Evolutionary conservation across 1,140 invertebrate species (phyloP), one percentile per base, ranked within the genome.

Genomic region (Euborellia annulipes): DNA sequence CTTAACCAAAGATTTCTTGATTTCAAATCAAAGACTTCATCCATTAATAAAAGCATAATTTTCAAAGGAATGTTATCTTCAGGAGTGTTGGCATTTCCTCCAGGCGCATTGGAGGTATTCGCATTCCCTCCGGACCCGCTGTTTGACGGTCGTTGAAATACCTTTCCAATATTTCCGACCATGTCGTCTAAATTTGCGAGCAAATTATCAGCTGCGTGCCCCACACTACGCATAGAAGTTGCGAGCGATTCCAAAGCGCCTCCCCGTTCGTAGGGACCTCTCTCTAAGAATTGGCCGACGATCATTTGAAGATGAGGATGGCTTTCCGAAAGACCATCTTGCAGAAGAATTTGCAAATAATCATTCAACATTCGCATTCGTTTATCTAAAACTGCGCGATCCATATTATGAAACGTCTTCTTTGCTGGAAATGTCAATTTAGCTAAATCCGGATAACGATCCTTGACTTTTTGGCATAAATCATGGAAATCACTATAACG

Each of bases 401-500:
- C 89, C 60, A 88, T 85, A 60, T 94, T 95, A 53, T 93, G 89
- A 57, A 95, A 88, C 14, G 90, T 81, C 57, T 91, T 92, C 62
- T 96, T 96, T 0, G 81, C 85, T 11, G 91, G 91, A 58, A 96
- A 91, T 18, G 76, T 70, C 18, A 94, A 63, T 54, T 79, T 82
- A 3, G 73, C 70, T 2, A 94, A 59, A 60, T 85, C 79, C 41
- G 80, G 77, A 72, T 79, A 93, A 76, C 85, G 60, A 45, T 79
- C 76, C 62, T 76, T 78, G 55, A 90, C 74, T 65, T 83, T 76
- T 54, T 73, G 69, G 57, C 89, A 77, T 6, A 94, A 66, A 58
- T 89, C 84, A 58, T 93, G 78, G 63, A 96, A 95, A 64, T 95
- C 90, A 23, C 85, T 91, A 57, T 94, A 96, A 52, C 82, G 57